phyloP scores from a whole-genome alignment of 2,797 vertebrate species.

The Halcyon leucocephala region DNA sequence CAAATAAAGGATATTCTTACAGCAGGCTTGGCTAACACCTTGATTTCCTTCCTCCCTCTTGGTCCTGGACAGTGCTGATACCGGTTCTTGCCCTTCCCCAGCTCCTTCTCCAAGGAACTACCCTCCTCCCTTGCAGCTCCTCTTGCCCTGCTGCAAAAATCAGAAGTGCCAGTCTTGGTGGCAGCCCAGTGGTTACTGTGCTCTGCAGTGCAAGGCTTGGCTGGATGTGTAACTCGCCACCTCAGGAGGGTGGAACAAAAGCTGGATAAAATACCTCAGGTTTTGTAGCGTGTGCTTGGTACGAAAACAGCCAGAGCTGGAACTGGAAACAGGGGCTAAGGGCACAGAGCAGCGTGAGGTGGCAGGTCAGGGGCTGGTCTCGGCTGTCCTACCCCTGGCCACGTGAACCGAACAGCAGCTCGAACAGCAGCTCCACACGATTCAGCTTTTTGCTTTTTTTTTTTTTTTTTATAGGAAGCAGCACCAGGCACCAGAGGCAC shows the following conservation, averaged over 20 bases:
- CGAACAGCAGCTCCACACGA: background rate
- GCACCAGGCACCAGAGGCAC: too few relatives aligned
- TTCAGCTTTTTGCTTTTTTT: background rate
- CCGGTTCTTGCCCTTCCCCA: background rate
- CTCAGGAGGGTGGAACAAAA: background rate
- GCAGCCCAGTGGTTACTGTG: too few relatives aligned
- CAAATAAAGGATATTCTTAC: background rate
- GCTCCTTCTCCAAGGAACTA: background rate
- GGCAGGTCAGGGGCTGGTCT: background rate
- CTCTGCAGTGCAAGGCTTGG: too few relatives aligned
- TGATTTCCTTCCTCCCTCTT: background rate
- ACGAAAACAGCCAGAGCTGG: background rate
- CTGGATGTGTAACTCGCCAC: background rate
- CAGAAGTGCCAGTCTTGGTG: background rate
- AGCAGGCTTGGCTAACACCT: background rate
- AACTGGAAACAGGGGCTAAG: background rate
- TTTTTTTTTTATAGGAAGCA: background rate
- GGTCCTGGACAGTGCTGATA: background rate
- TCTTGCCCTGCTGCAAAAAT: background rate
- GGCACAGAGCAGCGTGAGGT: background rate
- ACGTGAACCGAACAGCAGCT: background rate
- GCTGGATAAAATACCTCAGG: background rate
- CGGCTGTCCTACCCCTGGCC: background rate
- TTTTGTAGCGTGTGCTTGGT: background rate
- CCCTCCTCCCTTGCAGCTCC: background rate